Evolutionary conservation across 2,888 invertebrate species (phyloP).

Genomic region (Cremastinae sp.): DNA sequence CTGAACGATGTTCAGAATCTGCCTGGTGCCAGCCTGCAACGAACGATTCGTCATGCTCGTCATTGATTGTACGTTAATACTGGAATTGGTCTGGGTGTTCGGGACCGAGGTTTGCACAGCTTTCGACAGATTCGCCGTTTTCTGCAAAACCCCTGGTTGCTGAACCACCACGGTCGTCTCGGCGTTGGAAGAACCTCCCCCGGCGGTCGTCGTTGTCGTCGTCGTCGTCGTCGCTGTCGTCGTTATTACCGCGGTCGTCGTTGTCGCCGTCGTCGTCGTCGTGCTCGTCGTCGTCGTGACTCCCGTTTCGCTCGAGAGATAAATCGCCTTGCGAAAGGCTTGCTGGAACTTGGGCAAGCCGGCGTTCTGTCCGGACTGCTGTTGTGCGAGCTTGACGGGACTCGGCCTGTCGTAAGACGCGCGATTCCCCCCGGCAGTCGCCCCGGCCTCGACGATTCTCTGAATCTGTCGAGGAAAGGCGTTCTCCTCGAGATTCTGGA

Average conservation of each 20-base stretch:
- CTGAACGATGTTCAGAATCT: constrained; percentile 77
- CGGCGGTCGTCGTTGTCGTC: constrained; percentile 59
- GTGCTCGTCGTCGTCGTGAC: constrained; percentile 26
- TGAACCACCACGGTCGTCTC: constrained; percentile 68
- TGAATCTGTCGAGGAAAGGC: constrained; percentile 73
- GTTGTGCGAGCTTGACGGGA: constrained; percentile 62
- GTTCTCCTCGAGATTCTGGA: constrained; percentile 74
- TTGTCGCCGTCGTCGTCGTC: constrained; percentile 68
- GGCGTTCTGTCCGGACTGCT: constrained; percentile 70
- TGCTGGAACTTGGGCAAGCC: constrained; percentile 89
- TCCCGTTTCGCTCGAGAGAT: constrained; percentile 68
- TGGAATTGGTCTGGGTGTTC: constrained; percentile 67
- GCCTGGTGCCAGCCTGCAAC: constrained; percentile 69
- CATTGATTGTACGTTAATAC: constrained; percentile 74
- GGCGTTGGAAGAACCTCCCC: constrained; percentile 25
- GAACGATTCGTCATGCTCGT: constrained; percentile 75
- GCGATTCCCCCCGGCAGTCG: constrained; percentile 57
- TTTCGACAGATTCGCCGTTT: constrained; percentile 77
- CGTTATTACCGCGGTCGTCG: constrained; percentile 59
- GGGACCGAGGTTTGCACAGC: constrained; percentile 79
- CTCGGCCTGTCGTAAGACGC: constrained; percentile 71
- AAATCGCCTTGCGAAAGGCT: constrained; percentile 89
- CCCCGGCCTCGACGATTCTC: constrained; percentile 60
- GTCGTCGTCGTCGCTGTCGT: constrained; percentile 46
- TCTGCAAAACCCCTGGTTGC: constrained; percentile 65